A percentile compares a stretch with the other conserved stretches of the same genome.
Evolutionary conservation across 2,113 vertebrate genomes (phyloP).

Genomic region (Sylvia atricapilla): DNA sequence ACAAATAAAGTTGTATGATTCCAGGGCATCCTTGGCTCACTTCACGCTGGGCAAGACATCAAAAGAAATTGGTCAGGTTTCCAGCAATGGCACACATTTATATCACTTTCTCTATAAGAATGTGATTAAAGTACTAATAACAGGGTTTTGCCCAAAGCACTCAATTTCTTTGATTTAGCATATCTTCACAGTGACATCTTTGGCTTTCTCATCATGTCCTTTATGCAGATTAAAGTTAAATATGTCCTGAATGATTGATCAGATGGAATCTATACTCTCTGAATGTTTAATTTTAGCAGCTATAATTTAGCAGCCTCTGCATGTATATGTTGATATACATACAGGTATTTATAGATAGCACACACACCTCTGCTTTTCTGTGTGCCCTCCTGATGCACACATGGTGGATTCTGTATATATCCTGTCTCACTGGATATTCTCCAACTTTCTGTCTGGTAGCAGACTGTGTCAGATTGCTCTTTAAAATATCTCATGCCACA

Average conservation of each 20-base stretch:
- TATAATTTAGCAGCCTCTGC: background rate
- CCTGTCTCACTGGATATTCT: background rate
- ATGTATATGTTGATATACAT: background rate
- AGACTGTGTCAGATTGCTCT: background rate
- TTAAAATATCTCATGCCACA: background rate
- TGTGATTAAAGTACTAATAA: constrained; percentile 47
- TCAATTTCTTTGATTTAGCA: constrained; percentile 21
- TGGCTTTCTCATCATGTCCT: constrained; percentile 40
- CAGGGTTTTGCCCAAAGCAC: background rate
- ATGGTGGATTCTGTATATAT: background rate
- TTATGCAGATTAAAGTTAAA: constrained; percentile 50
- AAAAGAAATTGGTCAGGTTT: constrained; percentile 23
- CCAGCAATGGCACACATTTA: constrained; percentile 1
- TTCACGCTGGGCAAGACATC: background rate
- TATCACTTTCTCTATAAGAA: constrained; percentile 40
- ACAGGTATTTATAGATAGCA: background rate
- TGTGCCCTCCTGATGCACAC: background rate
- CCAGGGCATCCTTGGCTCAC: background rate
- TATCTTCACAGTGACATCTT: constrained; percentile 2
- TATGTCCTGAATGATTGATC: constrained; percentile 23
- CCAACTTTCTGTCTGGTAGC: background rate
- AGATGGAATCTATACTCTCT: background rate
- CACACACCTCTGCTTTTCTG: background rate
- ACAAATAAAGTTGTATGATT: background rate
- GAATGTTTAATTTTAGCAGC: background rate